A percentile compares a stretch with the other conserved stretches of the same genome.
These are phyloP conservation scores for Sinohyriopsis cumingii DNA, from an alignment of 2,888 invertebrate genomes.

Conservation along the genomic window DNA sequence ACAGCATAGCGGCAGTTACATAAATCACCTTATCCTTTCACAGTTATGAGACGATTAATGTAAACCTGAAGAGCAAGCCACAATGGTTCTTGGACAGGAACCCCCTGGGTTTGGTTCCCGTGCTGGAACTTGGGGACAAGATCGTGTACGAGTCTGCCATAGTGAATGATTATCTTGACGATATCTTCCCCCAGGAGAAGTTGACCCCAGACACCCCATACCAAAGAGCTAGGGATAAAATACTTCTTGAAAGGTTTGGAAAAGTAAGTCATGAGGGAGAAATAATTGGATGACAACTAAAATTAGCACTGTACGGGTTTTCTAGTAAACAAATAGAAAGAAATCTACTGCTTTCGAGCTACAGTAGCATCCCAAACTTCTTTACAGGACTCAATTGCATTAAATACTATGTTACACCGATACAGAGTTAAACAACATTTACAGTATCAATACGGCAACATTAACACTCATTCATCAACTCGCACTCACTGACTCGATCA, in stretches of 20 bases:
- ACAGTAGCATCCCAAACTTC: no score
- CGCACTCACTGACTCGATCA: no score
- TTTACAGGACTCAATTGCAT: no score
- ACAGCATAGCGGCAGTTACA: conserved; percentile 60
- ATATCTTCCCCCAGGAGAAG: conserved; percentile 74
- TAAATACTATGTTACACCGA: no score
- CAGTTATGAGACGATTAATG: conserved; percentile 73
- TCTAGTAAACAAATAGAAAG: no score
- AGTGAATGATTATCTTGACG: conserved; percentile 76
- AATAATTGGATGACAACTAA: neutral
- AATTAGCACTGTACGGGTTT: no score
- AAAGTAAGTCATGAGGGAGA: conserved; percentile 20
- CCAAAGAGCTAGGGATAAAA: conserved; percentile 43
- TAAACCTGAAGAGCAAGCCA: conserved; percentile 74
- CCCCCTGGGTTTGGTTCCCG: conserved; percentile 73
- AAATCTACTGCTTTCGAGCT: no score
- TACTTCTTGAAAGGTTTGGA: conserved; percentile 39
- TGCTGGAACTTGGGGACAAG: conserved; percentile 71
- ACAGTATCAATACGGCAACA: no score
- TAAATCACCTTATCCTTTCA: conserved; percentile 55
- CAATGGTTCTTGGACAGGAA: conserved; percentile 74
- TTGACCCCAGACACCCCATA: conserved; percentile 73
- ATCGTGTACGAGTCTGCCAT: conserved; percentile 75
- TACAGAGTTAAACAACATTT: no score
- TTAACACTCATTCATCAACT: no score